These are phyloP conservation scores for Rhinichthys klamathensis DNA, from an alignment of 2,113 vertebrate species.

Conservation along the genomic window DNA sequence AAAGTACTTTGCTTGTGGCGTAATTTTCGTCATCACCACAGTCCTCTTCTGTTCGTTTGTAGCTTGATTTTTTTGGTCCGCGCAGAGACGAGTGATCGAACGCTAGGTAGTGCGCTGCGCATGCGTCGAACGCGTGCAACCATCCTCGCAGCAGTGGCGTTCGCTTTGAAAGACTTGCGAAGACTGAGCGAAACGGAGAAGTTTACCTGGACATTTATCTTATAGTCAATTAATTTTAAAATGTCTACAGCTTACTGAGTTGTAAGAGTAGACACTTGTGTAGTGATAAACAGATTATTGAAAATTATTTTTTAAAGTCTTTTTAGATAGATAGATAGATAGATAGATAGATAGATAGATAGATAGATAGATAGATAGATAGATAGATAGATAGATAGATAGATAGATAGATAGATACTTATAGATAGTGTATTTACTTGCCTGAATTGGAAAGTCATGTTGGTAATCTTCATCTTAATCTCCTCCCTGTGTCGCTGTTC, in stretches of 20 bases:
- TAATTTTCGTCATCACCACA: not conserved
- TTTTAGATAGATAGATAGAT: not conserved
- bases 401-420: not conserved
- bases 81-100: not conserved
- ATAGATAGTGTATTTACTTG: conserved; percentile 73
- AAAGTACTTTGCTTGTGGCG: not conserved
- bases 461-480: conserved; percentile 99
- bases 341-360: not conserved
- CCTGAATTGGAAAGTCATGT: conserved; percentile 99
- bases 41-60: not conserved
- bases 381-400: conserved; percentile 2
- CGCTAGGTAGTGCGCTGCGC: not conserved
- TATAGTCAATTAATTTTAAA: too few relatives aligned
- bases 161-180: not conserved
- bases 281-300: not conserved
- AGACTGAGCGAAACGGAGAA: not conserved
- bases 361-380: not conserved
- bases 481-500: conserved; percentile 96
- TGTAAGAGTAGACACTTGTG: not conserved
- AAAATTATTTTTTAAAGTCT: too few relatives aligned
- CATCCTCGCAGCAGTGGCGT: too few relatives aligned
- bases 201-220: not conserved
- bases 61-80: not conserved
- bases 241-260: not conserved
- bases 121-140: not conserved